Evolutionary conservation across 2,797 vertebrate species (phyloP).

Genomic region (Cichlasoma orientale): DNA sequence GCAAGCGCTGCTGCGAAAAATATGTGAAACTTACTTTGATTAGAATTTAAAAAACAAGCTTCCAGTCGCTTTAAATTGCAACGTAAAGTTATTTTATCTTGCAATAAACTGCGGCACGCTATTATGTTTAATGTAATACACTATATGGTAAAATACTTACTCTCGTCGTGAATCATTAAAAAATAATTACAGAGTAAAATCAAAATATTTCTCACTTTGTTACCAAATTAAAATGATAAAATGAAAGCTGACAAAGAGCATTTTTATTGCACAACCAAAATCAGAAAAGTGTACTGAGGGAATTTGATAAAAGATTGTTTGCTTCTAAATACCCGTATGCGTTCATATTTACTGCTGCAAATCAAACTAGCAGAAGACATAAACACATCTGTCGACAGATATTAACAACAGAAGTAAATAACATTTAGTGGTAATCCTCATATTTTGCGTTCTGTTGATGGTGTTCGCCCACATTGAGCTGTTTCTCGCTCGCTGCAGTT

Average conservation of each 20-base stretch:
- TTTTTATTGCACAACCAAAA: neutral
- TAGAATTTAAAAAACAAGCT: neutral
- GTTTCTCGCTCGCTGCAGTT: constrained; percentile 1
- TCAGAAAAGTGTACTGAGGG: neutral
- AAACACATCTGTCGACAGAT: neutral
- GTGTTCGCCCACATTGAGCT: neutral
- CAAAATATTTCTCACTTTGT: neutral
- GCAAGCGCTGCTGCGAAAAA: neutral
- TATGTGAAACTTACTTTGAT: neutral
- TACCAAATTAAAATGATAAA: neutral
- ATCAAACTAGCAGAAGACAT: neutral
- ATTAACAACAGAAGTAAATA: neutral
- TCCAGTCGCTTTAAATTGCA: neutral
- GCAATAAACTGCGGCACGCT: neutral
- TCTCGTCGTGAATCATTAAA: neutral
- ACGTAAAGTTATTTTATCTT: neutral
- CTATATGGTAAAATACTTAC: neutral
- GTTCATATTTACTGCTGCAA: neutral
- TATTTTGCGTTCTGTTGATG: neutral
- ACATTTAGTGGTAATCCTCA: neutral
- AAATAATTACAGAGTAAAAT: neutral
- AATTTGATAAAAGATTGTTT: neutral
- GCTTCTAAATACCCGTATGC: neutral
- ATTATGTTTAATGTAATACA: neutral
- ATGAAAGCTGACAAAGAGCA: neutral